phyloP scores from a whole-genome alignment of 2,797 vertebrate species.

The Menidia menidia region DNA sequence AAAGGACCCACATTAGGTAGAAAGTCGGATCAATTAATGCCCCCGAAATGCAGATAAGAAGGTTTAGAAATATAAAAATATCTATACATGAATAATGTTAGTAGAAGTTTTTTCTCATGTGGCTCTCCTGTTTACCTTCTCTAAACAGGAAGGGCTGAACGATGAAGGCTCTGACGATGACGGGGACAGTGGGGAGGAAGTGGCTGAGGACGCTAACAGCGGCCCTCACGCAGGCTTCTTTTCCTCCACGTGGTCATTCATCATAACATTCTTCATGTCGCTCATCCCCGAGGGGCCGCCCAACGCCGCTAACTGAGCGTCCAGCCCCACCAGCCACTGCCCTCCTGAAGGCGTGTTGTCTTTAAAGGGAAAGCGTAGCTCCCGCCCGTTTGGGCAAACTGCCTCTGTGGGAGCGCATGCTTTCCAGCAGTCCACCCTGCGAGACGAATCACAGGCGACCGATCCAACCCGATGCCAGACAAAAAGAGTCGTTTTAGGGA shows the following conservation, averaged over 20 bases:
- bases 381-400: conserved; percentile 28
- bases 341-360: conserved; percentile 11
- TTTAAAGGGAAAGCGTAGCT: conserved; percentile 17
- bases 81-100: too few species aligned
- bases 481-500: conserved; percentile 2
- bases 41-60: too few species aligned
- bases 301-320: conserved; percentile 89
- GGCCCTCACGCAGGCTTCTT: conserved; percentile 87
- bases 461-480: conserved; percentile 10
- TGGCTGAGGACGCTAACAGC: conserved; percentile 80
- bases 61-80: too few species aligned
- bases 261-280: conserved; percentile 95
- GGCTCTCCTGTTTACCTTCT: not conserved
- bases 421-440: conserved; percentile 37
- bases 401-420: conserved; percentile 37
- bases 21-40: not conserved
- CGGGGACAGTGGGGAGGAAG: conserved; percentile 84
- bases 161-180: conserved; percentile 88
- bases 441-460: conserved; percentile 39
- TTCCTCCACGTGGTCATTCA: conserved; percentile 94
- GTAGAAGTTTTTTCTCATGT: not conserved
- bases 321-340: conserved; percentile 8
- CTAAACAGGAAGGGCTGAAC: conserved; percentile 86
- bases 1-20: not conserved
- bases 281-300: conserved; percentile 94